Percentiles rank a stretch among this genome's conserved stretches.
Conservation (phyloP, 2,888 invertebrate species). For the Andrena camellia region DNA sequence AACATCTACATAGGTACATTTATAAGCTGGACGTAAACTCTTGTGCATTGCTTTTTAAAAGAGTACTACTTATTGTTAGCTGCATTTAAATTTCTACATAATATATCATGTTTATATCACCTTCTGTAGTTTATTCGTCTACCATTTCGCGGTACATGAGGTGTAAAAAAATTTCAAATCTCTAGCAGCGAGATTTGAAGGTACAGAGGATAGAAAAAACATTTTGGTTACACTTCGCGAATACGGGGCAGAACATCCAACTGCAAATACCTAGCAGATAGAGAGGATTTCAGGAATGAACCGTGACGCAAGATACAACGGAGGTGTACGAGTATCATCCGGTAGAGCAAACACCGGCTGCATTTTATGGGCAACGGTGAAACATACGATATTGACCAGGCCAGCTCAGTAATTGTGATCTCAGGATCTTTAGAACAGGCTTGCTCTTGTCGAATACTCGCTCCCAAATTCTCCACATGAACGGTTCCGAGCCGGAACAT, state of each 20-base stretch:
- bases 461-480: slow-evolving; percentile 15
- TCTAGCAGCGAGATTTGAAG: background rate
- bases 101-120: background rate
- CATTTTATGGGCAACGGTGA: slow-evolving; percentile 61
- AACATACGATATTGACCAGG: slow-evolving; percentile 47
- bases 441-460: slow-evolving; percentile 36
- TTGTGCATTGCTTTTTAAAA: no score
- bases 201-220: slow-evolving; percentile 20
- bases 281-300: slow-evolving; percentile 65
- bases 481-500: no score
- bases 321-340: slow-evolving; percentile 23
- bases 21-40: no score
- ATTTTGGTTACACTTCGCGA: slow-evolving; percentile 17
- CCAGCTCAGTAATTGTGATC: slow-evolving; percentile 58
- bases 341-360: slow-evolving; percentile 59
- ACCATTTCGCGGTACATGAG: background rate
- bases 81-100: no score
- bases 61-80: no score
- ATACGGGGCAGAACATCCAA: background rate
- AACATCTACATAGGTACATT: no score
- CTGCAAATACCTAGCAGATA: slow-evolving; percentile 40
- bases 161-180: slow-evolving; percentile 24
- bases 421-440: slow-evolving; percentile 21
- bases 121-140: background rate
- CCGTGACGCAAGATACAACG: slow-evolving; percentile 39